Conservation (phyloP, 2,797 vertebrate species). For the Melanotaenia trifasciata region DNA sequence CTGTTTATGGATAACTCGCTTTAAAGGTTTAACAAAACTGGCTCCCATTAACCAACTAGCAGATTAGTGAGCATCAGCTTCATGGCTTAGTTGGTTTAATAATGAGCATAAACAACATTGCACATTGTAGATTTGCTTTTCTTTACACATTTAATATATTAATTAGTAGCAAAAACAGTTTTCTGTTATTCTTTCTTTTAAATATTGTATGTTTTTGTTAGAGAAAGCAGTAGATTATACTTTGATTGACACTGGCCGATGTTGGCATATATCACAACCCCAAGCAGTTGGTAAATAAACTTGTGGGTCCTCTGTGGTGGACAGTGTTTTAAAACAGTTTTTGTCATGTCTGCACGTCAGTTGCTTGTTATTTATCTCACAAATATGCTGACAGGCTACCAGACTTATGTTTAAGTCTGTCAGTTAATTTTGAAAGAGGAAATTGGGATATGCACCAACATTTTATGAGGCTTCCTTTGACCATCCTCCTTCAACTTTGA, state of each 20-base stretch:
- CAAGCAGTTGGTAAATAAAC: background rate
- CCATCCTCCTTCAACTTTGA: too few relatives aligned
- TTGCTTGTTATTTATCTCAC: too few relatives aligned
- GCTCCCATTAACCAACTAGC: slow-evolving; percentile 2
- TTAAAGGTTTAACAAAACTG: slow-evolving; percentile 46
- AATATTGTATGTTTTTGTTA: background rate
- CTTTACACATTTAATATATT: background rate
- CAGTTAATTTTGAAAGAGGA: too few relatives aligned
- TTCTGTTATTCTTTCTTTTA: slow-evolving; percentile 2
- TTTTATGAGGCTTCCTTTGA: too few relatives aligned
- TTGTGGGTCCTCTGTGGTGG: background rate
- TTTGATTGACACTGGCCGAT: background rate
- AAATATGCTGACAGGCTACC: too few relatives aligned
- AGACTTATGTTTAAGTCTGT: too few relatives aligned
- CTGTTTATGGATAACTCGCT: background rate
- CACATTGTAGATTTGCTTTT: background rate
- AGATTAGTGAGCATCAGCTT: background rate
- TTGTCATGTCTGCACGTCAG: background rate
- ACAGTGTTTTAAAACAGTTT: background rate
- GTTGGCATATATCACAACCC: background rate
- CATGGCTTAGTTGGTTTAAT: background rate
- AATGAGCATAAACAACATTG: background rate
- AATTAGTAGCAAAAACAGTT: background rate
- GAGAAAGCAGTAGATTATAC: background rate
- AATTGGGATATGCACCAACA: background rate